Evolutionary conservation across 2,797 vertebrate species (phyloP), one percentile per base, ranked within the genome.

Genomic region (Platyrinchus mystaceus): DNA sequence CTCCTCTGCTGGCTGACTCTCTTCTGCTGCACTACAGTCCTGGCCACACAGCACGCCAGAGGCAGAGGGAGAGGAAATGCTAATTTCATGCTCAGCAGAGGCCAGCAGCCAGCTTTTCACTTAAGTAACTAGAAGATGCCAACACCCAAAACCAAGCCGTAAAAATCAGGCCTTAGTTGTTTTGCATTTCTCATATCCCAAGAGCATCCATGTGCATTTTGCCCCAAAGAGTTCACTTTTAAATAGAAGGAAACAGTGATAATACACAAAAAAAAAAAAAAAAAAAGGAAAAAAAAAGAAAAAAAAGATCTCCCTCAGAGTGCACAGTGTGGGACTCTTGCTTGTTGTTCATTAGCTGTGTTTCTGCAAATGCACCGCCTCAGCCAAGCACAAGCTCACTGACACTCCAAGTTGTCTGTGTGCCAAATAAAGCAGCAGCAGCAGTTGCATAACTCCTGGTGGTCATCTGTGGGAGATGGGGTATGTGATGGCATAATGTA

Each of bases 321-420:
- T 20, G 18, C 10, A 7, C 23, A 30, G 13, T 9, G 6, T 52
- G 23, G 6, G 23, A 34, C 15, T 67, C 39, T 49, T 56, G 19
- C n/a, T 43, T 26, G 18, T 44, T 63, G 30, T 27, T 44, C 37
- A 17, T 76, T 64, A 80, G 5, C 24, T 73, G 26, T 27, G 14
- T 32, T 84, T 80, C 46, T 12, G 32, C 15, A 9, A 10, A 46
- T 7, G 23, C n/a, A 21, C 14, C 24, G 5, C 7, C 22, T 32
- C 2, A 0, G n/a, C 74, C 2, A 0, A 60, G 11, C 34, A 44
- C 27, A 21, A 44, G 32, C 21, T 81, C 49, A 32, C 0, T 0
- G 50, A 58, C 17, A 12, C 24, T 47, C 55, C 6, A 27, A 9
- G 30, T 27, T 44, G 43, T 27, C 28, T 34, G 20, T 36, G 30